Base-by-base conservation (phyloP, 2,797 vertebrate genomes). In the Periophthalmus magnuspinnatus region DNA sequence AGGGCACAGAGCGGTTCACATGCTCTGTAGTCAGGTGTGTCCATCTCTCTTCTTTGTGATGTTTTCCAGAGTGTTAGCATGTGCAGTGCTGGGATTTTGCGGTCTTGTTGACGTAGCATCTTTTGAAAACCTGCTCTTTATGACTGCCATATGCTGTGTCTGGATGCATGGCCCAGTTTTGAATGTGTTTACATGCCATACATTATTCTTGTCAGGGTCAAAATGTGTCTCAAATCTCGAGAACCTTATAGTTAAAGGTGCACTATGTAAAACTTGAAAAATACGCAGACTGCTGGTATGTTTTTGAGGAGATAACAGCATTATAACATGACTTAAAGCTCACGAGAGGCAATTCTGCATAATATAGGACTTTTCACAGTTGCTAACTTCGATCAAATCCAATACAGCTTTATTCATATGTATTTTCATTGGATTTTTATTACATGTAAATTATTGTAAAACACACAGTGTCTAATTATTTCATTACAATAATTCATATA, bases 1-100 rank as follows among this genome's bases (percentile, higher is more conserved):
- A 84, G 72, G 74, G 65, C 66, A 81, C 65, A 77, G 55, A 68
- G 66, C 72, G 78, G 83, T 80, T 86, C 75, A 69, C 77, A 71
- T 62, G 58, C 74, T 64, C 65, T 45, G 47, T 32, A 45, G 2
- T 60, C 63, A 50, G 61, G 59, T 65, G 28, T 67, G 52, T 48
- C 73, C 19, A 24, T 45, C 50, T 62, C 24, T 60, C 65, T 65
- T 63, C 52, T 32, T 65, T 36, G 38, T 32, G 16, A 5, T 48
- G 58, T 69, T 70, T 74, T 21, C 45, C 33, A 45, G 71, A 65
- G 64, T 76, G 57, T 75, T 79, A 68, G 71, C 11, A 19, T 77
- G 74, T 52, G 68, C 58, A 48, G 65, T 22, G 55, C 48, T 55
- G 62, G 45, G 74, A 71, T 77, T 48, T 48, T n/a, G 74, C 65